A percentile compares a stretch with the other conserved stretches of the same genome.
Conservation (phyloP, 2,888 invertebrate genomes). For the Pristionchus fissidentatus region DNA sequence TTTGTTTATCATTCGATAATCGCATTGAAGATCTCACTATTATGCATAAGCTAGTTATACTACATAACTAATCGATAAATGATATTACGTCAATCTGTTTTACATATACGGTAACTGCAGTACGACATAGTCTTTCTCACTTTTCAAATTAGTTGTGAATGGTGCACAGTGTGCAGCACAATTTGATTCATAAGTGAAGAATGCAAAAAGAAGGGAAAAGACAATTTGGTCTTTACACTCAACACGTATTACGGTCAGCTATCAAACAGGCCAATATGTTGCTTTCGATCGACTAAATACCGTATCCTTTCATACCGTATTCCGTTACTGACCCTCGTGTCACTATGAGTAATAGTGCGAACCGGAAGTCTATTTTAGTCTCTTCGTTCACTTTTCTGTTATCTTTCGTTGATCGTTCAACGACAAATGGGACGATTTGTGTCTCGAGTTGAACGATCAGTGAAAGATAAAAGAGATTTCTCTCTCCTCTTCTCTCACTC, state of each 20-base stretch:
- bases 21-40: neutral
- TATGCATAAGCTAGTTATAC: neutral
- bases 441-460: neutral
- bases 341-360: neutral
- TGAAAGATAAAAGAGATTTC: slow-evolving; percentile 26
- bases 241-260: neutral
- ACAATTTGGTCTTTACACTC: slow-evolving; percentile 10
- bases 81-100: no score
- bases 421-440: slow-evolving; percentile 9
- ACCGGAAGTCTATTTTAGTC: slow-evolving; percentile 18
- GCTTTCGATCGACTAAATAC: neutral
- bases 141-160: no score
- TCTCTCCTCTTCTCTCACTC: neutral
- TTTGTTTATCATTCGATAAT: neutral
- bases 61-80: no score
- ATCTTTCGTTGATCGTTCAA: slow-evolving; percentile 4
- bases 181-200: no score
- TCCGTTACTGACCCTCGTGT: neutral
- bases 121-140: no score
- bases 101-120: no score
- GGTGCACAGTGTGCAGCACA: no score
- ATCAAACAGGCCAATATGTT: neutral
- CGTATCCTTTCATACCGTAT: neutral
- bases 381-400: neutral
- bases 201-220: neutral